Conservation (phyloP, 2,113 vertebrate genomes). For the Calonectris borealis region DNA sequence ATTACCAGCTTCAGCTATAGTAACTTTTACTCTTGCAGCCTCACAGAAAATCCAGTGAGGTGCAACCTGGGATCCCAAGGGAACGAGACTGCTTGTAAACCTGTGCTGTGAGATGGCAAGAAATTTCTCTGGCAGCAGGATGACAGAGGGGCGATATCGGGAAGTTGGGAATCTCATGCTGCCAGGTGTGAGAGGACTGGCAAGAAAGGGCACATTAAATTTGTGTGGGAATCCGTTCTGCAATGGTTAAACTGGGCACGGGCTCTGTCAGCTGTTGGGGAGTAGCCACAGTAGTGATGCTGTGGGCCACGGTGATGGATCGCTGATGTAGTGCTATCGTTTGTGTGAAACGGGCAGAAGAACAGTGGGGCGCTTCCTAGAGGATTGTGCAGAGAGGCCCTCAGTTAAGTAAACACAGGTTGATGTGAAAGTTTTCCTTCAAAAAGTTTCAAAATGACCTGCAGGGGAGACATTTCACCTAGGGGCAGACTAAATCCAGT, state of each 20-base stretch:
- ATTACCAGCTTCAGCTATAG: neutral
- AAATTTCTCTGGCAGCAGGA: neutral
- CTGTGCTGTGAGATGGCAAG: neutral
- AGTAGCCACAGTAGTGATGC: neutral
- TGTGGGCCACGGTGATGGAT: neutral
- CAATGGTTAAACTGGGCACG: neutral
- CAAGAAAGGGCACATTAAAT: neutral
- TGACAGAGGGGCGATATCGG: fast-evolving
- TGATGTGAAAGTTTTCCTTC: neutral
- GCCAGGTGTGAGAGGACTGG: neutral
- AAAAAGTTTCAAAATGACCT: neutral
- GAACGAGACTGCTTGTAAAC: neutral
- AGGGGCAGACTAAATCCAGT: neutral
- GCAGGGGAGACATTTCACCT: neutral
- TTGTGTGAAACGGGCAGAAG: neutral
- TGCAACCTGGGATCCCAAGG: neutral
- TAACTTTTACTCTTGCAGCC: neutral
- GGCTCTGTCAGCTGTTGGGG: neutral
- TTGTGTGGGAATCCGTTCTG: neutral
- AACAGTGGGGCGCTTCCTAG: neutral
- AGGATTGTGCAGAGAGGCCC: neutral
- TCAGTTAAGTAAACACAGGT: neutral
- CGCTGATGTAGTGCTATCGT: too few relatives aligned
- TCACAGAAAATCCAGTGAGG: neutral
- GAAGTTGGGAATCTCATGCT: neutral